Base-by-base conservation (phyloP, 1,140 invertebrate genomes). In the Magallana ariakensis region DNA sequence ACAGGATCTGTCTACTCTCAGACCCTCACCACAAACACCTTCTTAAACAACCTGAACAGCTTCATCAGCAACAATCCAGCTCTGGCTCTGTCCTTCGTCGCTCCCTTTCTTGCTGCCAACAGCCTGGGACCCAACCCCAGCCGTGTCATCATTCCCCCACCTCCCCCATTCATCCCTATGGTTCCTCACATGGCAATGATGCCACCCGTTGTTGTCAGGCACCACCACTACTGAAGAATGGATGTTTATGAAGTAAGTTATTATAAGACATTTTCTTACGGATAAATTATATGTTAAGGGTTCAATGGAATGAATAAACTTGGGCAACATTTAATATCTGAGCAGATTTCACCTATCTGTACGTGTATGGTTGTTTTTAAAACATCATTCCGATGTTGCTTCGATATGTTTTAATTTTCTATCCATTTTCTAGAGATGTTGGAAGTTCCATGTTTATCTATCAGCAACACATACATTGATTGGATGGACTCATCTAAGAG, bases 101-200 rank as follows among this genome's bases (percentile, higher is more conserved):
- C 66, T 33, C 66, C 66, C 22, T 75, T 75, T 13, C 33, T 75
- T 13, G 66, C 66, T 19, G 66, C 66, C 66, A 75, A 75, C 66
- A 75, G 66, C 22, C 66, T 75, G 10, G 66, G 66, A 75, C 66
- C 66, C 22, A 75, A 75, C 66, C 66, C 66, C 19, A 75, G 66
- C 22, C 15, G 66, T 11, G 33, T 75, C 10, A 33, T 75, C 66
- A 26, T 75, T 22, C 66, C 66, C 22, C 66, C 66, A 75, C 66
- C 66, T 7, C 66, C 66, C 2, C 19, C 66, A 26, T 75, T 33
- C 22, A 11, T 75, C 15, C 58, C 58, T 0, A 60, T 60, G 58
- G 58, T 75, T 11, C 26, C 66, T 26, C 66, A 19, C 19, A 62
- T 62, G 66, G 22, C 9, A 26, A 75, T 75, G 66, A 75, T 75